These are phyloP conservation scores for Drosophila neutralis DNA, from an alignment of 2,888 invertebrate genomes.

Conservation along the genomic window DNA sequence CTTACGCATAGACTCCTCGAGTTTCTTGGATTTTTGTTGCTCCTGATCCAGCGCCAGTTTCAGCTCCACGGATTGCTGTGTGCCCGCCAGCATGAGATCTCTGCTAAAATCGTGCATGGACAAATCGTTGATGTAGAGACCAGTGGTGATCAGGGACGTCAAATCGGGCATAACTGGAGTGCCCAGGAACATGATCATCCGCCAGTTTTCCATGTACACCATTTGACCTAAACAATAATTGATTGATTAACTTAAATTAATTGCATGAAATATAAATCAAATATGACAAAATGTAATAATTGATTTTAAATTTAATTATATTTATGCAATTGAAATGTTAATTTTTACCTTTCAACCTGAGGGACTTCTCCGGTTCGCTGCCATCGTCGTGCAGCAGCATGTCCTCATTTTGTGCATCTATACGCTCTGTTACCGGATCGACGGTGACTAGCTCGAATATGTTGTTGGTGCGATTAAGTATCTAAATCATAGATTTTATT, in stretches of 20 bases:
- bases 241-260: neutral
- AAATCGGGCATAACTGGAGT: conserved; percentile 98
- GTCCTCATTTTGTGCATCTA: conserved; percentile 85
- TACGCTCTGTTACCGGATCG: conserved; percentile 92
- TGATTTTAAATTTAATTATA: neutral
- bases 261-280: neutral
- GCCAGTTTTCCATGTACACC: conserved; percentile 99
- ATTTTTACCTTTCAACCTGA: conserved; percentile 90
- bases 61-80: conserved; percentile 98
- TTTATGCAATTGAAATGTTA: neutral
- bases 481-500: conserved; percentile 86
- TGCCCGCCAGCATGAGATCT: conserved; percentile 97
- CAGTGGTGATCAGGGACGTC: conserved; percentile 95
- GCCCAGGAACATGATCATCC: conserved; percentile 98
- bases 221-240: conserved; percentile 92
- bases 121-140: conserved; percentile 98
- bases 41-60: conserved; percentile 98
- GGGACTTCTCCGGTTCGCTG: conserved; percentile 89
- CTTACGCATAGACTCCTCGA: conserved; percentile 98
- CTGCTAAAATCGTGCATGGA: conserved; percentile 99
- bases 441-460: conserved; percentile 97
- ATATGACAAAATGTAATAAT: neutral
- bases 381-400: conserved; percentile 87
- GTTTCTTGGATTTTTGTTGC: conserved; percentile 97
- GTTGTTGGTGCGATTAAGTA: conserved; percentile 97